These are phyloP conservation scores for Streptopelia turtur DNA, from an alignment of 2,797 vertebrate genomes.

Conservation along the genomic window DNA sequence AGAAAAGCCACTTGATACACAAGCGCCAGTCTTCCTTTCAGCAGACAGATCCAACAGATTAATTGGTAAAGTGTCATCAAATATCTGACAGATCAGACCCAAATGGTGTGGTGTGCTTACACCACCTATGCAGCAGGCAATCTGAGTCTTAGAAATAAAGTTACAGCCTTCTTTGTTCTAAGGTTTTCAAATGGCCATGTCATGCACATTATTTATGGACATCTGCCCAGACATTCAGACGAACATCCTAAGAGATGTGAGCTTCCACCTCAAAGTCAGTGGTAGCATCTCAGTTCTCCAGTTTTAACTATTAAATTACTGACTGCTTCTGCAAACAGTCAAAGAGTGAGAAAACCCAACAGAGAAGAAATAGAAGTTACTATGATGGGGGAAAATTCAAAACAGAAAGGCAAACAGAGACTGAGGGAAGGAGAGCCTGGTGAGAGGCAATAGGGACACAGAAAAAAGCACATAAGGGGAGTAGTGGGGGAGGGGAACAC, in stretches of 20 bases:
- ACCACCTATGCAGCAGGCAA: neutral
- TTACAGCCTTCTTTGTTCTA: neutral
- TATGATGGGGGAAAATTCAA: neutral
- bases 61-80: neutral
- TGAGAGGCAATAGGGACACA: accelerated
- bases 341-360: neutral
- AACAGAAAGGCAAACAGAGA: neutral
- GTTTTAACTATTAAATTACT: neutral
- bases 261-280: neutral
- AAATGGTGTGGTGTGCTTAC: neutral
- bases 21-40: neutral
- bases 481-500: neutral
- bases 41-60: neutral
- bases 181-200: neutral
- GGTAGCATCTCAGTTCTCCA: neutral
- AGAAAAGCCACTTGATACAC: neutral
- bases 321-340: neutral
- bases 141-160: neutral
- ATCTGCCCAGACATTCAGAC: neutral
- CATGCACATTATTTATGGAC: neutral
- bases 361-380: neutral
- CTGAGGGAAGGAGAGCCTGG: neutral
- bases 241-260: neutral
- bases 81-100: neutral
- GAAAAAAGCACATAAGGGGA: neutral